phyloP scores from a whole-genome alignment of 2,888 invertebrate species.

The Chaitophorus viminalis region DNA sequence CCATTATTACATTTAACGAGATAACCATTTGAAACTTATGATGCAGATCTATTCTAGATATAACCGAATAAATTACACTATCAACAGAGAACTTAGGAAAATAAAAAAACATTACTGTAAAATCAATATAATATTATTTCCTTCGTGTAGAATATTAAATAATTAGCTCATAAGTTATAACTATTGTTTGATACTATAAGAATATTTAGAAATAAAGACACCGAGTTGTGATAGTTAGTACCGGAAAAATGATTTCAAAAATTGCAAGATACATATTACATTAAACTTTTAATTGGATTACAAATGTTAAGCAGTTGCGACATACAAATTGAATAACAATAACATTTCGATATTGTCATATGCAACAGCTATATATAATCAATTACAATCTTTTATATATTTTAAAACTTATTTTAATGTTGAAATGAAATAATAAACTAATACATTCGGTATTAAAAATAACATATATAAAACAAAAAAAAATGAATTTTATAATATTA shows the following conservation, averaged over 20 bases:
- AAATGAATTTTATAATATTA: not conserved
- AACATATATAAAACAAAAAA: not conserved
- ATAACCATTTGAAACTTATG: no score
- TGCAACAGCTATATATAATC: not conserved
- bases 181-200: not conserved
- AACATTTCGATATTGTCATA: slow-evolving; percentile 1
- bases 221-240: not conserved
- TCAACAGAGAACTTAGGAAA: not conserved
- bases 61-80: not conserved
- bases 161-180: not conserved
- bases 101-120: not conserved
- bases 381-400: slow-evolving; percentile 11
- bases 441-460: not conserved
- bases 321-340: slow-evolving; percentile 25
- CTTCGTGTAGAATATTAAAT: not conserved
- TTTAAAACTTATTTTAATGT: not conserved
- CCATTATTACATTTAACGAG: no score
- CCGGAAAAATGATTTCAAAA: not conserved
- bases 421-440: not conserved
- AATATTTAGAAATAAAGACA: not conserved
- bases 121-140: not conserved
- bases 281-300: slow-evolving; percentile 7
- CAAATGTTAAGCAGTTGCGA: not conserved
- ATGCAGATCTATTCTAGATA: not conserved
- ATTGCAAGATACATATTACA: not conserved